Evolutionary conservation across 2,888 invertebrate genomes (phyloP).

Genomic region (Phasia obesa): DNA sequence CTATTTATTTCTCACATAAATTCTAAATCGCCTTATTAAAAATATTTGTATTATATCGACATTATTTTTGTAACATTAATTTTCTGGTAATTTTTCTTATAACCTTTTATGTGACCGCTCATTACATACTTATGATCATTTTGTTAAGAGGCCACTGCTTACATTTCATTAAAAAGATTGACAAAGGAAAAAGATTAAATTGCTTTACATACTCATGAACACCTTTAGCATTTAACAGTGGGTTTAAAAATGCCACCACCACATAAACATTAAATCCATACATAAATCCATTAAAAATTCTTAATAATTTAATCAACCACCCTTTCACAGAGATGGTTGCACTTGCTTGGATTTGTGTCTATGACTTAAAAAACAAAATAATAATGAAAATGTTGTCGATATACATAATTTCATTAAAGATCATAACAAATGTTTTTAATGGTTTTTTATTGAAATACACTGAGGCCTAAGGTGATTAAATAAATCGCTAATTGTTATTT

Average conservation of each 20-base stretch:
- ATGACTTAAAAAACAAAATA: conserved; percentile 1
- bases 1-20: too few relatives aligned
- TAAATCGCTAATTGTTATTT: too few relatives aligned
- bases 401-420: conserved; percentile 70
- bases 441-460: conserved; percentile 47
- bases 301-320: conserved; percentile 67
- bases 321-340: conserved; percentile 29
- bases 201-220: conserved; percentile 58
- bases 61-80: background rate
- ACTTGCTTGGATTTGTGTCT: conserved; percentile 13
- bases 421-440: conserved; percentile 69
- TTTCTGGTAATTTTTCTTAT: background rate
- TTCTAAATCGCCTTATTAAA: too few relatives aligned
- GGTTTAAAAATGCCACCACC: conserved; percentile 33
- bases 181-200: conserved; percentile 29
- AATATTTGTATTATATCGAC: too few relatives aligned
- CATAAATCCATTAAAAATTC: conserved; percentile 61
- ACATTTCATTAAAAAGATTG: conserved; percentile 5
- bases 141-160: background rate
- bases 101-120: conserved; percentile 11
- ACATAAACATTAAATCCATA: conserved; percentile 45
- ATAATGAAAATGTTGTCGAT: conserved; percentile 43
- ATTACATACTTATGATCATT: background rate
- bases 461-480: too few relatives aligned
- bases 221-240: conserved; percentile 55